Conservation (phyloP, 2,797 vertebrate species). For the Sciurus vulgaris region DNA sequence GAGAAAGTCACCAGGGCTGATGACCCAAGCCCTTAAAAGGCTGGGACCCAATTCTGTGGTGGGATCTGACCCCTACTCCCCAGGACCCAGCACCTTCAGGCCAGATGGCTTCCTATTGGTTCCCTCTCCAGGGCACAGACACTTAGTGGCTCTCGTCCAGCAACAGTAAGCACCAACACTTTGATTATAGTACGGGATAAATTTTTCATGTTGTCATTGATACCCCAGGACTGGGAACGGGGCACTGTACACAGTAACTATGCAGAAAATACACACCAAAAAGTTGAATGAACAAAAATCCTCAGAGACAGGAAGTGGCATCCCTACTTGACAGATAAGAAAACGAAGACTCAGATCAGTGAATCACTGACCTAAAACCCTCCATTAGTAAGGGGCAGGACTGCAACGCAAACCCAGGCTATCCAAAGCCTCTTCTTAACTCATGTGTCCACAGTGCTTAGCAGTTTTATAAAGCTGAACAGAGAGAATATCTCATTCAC, state of each 20-base stretch:
- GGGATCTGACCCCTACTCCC: neutral
- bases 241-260: neutral
- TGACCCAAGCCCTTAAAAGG: constrained; percentile 32
- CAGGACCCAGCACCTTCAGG: neutral
- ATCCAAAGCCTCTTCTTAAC: neutral
- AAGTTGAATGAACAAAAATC: neutral
- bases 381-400: neutral
- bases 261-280: neutral
- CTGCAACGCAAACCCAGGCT: neutral
- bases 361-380: neutral
- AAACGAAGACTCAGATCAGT: neutral
- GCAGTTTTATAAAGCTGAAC: neutral
- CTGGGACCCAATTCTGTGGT: neutral
- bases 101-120: neutral
- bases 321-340: neutral
- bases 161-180: neutral
- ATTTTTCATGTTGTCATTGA: neutral
- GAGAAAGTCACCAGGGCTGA: neutral
- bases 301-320: neutral
- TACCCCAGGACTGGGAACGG: neutral
- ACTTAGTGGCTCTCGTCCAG: too few species aligned
- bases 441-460: neutral
- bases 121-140: neutral
- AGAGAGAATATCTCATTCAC: neutral
- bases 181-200: neutral